Percentiles rank a stretch among this genome's conserved stretches.
These are phyloP conservation scores for Strigops habroptila DNA, from an alignment of 2,113 vertebrate species.

Conservation along the genomic window DNA sequence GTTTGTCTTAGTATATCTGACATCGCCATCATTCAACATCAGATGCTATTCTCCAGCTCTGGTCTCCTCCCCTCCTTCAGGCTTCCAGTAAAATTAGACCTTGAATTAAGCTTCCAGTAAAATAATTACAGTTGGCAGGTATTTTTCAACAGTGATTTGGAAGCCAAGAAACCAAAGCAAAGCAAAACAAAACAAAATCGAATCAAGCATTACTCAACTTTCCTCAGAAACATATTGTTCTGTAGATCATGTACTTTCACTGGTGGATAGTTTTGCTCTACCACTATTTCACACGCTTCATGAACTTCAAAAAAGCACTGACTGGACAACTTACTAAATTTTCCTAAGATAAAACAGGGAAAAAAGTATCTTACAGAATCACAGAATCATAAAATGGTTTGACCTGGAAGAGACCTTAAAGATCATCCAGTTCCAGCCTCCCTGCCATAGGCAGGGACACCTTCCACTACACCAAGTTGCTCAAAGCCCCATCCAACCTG, in stretches of 20 bases:
- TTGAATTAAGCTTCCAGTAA: conserved; percentile 42
- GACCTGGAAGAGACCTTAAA: not conserved
- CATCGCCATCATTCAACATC: not conserved
- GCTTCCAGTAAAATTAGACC: conserved; percentile 40
- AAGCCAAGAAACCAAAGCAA: conserved; percentile 18
- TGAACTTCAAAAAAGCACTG: not conserved
- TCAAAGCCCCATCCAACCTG: not conserved
- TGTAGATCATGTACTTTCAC: not conserved
- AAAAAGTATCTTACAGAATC: not conserved
- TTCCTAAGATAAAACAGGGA: not conserved
- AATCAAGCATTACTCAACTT: conserved; percentile 9
- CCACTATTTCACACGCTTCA: not conserved
- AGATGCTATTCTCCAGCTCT: not conserved
- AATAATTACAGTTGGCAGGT: conserved; percentile 41
- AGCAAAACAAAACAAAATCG: conserved; percentile 24
- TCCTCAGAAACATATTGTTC: not conserved
- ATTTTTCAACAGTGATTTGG: conserved; percentile 36
- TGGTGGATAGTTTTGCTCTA: not conserved
- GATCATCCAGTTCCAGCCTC: not conserved
- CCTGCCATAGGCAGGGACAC: not conserved
- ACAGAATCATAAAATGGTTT: not conserved
- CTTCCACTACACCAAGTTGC: not conserved
- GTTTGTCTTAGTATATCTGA: not conserved
- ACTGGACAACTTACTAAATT: not conserved
- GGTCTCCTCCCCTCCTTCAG: not conserved